Percentiles rank a stretch among this genome's conserved stretches.
phyloP scores from a whole-genome alignment of 2,888 invertebrate genomes.

The Iselma pallidipennis region DNA sequence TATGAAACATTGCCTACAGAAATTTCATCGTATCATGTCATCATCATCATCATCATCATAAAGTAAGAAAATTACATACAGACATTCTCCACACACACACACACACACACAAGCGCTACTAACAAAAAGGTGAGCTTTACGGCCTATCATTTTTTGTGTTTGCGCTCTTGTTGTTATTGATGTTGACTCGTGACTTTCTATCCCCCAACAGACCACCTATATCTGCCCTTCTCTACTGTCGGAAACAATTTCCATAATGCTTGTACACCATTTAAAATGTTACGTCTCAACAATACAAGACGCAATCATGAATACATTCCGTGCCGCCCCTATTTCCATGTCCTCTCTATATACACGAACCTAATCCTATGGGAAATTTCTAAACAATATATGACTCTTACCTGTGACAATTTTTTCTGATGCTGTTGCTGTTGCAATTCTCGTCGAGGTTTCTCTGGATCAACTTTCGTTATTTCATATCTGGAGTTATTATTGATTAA shows the following conservation, averaged over 20 bases:
- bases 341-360: not conserved
- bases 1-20: not conserved
- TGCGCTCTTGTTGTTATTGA: not conserved
- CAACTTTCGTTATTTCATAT: slow-evolving; percentile 49
- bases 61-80: not conserved
- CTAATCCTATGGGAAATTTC: slow-evolving; percentile 1
- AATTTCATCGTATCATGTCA: no score
- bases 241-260: slow-evolving; percentile 7
- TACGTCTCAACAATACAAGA: slow-evolving; percentile 1
- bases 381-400: not conserved
- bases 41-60: no score
- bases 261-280: slow-evolving; percentile 1
- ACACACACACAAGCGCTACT: no score
- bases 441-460: slow-evolving; percentile 26
- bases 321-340: not conserved
- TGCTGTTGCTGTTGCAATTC: not conserved
- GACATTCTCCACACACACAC: not conserved
- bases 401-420: not conserved
- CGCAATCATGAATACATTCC: slow-evolving; percentile 3
- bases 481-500: slow-evolving; percentile 53
- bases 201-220: not conserved
- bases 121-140: no score
- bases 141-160: no score
- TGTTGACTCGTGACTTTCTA: not conserved
- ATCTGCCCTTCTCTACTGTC: not conserved